These are phyloP conservation scores for Eleginops maclovinus DNA, from an alignment of 2,113 vertebrate genomes.

Conservation along the genomic window DNA sequence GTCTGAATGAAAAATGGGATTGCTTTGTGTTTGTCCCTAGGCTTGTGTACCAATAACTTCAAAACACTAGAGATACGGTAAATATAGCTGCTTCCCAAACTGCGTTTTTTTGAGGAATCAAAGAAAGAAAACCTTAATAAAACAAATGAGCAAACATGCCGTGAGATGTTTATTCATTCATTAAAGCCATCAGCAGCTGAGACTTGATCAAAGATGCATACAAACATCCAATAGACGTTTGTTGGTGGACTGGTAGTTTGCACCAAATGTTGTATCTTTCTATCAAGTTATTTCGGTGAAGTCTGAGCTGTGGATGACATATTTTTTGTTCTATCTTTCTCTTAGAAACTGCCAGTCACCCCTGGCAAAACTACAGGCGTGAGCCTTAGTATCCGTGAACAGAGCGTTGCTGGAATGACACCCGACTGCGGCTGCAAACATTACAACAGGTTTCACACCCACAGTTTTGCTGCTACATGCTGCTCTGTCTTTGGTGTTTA, in stretches of 20 bases:
- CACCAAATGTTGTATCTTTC: conserved; percentile 21
- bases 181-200: conserved; percentile 50
- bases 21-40: conserved; percentile 73
- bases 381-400: conserved; percentile 45
- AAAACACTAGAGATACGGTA: conserved; percentile 73
- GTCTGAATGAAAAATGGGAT: conserved; percentile 78
- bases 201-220: conserved; percentile 42
- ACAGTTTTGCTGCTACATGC: conserved; percentile 35
- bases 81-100: conserved; percentile 72
- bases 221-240: conserved; percentile 29
- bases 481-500: conserved; percentile 57
- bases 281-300: conserved; percentile 26
- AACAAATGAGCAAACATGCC: conserved; percentile 39
- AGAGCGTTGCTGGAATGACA: conserved; percentile 36
- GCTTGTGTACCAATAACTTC: conserved; percentile 78
- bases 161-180: conserved; percentile 74
- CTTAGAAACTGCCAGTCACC: conserved; percentile 34
- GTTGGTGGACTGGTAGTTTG: conserved; percentile 1
- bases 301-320: conserved; percentile 37
- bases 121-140: conserved; percentile 47
- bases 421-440: conserved; percentile 62
- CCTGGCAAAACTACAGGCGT: conserved; percentile 51
- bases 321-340: conserved; percentile 21
- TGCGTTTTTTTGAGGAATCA: conserved; percentile 56
- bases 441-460: conserved; percentile 56